phyloP scores from a whole-genome alignment of 2,113 vertebrate genomes.

The Andinoacara biseriatus region DNA sequence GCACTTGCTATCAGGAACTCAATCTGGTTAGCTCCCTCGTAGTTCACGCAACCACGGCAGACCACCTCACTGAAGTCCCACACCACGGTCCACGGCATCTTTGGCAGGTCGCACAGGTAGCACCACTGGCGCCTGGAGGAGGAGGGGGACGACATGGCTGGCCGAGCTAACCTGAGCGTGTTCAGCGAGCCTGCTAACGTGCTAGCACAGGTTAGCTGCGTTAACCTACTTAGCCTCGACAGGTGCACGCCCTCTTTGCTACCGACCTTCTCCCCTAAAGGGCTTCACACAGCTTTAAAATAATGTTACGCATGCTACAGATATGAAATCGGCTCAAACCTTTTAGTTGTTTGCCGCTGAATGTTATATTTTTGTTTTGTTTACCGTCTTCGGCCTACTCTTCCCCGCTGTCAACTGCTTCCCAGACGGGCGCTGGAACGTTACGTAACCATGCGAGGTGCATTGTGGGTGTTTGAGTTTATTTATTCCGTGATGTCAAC shows the following conservation, averaged over 20 bases:
- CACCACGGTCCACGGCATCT: slow-evolving; percentile 93
- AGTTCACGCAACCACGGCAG: slow-evolving; percentile 92
- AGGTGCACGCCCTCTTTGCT: slow-evolving; percentile 46
- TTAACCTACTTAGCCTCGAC: slow-evolving; percentile 62
- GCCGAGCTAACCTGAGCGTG: slow-evolving; percentile 29
- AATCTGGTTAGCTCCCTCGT: slow-evolving; percentile 90
- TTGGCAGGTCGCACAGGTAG: slow-evolving; percentile 91
- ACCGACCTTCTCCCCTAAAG: background rate
- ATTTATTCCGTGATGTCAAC: rapidly evolving
- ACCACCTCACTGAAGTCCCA: slow-evolving; percentile 94
- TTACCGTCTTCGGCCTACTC: slow-evolving; percentile 69
- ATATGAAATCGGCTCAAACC: background rate
- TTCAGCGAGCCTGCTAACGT: slow-evolving; percentile 38
- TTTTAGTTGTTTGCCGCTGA: background rate
- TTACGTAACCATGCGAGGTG: slow-evolving; percentile 61
- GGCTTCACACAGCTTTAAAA: background rate
- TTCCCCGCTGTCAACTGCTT: slow-evolving; percentile 62
- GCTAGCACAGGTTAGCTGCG: slow-evolving; percentile 62
- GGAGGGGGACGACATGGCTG: slow-evolving; percentile 82
- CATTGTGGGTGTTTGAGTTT: slow-evolving; percentile 61
- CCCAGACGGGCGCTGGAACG: slow-evolving; percentile 31
- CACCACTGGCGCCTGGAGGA: slow-evolving; percentile 92
- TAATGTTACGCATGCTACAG: slow-evolving; percentile 17
- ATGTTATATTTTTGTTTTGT: slow-evolving; percentile 60
- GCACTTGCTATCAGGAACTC: slow-evolving; percentile 90